Conservation (phyloP, 30 jellyfish, hydroid and myxozoan genomes). For the Sanderia malayensis region DNA sequence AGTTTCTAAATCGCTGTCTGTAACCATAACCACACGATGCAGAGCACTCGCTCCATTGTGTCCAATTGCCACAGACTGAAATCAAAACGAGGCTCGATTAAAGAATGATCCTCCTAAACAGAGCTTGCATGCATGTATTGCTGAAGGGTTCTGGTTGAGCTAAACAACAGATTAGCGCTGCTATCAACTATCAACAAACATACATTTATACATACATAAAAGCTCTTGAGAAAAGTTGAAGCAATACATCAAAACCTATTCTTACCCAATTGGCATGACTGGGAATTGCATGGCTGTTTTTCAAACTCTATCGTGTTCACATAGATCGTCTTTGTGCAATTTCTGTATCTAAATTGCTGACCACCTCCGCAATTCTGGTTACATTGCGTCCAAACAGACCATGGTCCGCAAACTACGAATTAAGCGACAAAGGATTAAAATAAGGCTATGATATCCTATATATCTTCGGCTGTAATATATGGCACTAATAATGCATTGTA, state of each 20-base stretch:
- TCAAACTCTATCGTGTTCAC: slow-evolving; percentile 50
- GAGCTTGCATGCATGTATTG: too few species aligned
- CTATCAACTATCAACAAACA: too few species aligned
- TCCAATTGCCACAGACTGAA: slow-evolving; percentile 76
- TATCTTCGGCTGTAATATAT: too few species aligned
- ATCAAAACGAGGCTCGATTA: too few species aligned
- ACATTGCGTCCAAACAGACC: slow-evolving; percentile 81
- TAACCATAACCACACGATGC: slow-evolving; percentile 85
- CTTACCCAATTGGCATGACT: slow-evolving; percentile 54
- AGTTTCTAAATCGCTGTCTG: slow-evolving; percentile 69
- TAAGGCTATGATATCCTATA: too few species aligned
- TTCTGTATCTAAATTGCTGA: slow-evolving; percentile 41
- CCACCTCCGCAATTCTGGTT: slow-evolving; percentile 78
- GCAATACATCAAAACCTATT: too few species aligned
- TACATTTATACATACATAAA: too few species aligned
- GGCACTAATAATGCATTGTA: too few species aligned
- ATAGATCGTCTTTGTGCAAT: slow-evolving; percentile 44
- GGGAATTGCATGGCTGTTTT: slow-evolving; percentile 51
- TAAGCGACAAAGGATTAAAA: background rate
- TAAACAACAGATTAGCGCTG: too few species aligned
- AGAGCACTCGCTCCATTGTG: slow-evolving; percentile 90
- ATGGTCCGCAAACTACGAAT: slow-evolving; percentile 45
- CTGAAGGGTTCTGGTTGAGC: too few species aligned
- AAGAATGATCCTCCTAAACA: too few species aligned
- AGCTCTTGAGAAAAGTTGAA: too few species aligned